Evolutionary conservation across 2,888 invertebrate species (phyloP).

Genomic region (Timema podura): DNA sequence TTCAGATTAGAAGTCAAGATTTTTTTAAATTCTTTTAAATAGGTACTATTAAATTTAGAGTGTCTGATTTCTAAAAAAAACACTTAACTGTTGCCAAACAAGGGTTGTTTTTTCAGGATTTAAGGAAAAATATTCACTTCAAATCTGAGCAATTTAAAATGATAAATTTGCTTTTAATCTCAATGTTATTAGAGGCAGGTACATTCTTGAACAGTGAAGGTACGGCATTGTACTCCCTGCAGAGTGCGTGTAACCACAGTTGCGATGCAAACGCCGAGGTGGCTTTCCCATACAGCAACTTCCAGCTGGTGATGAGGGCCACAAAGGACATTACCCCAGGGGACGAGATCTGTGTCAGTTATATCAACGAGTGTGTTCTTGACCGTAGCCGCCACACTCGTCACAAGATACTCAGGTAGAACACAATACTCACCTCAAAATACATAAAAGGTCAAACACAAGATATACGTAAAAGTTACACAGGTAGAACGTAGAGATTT

Average conservation of each 20-base stretch:
- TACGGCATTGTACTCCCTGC: conserved; percentile 79
- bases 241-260: conserved; percentile 89
- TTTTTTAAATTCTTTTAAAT: too few relatives aligned
- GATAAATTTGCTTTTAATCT: too few relatives aligned
- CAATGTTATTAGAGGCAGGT: conserved; percentile 48
- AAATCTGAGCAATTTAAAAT: too few relatives aligned
- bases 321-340: conserved; percentile 66
- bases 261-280: conserved; percentile 86
- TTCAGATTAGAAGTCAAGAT: too few relatives aligned
- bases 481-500: background rate
- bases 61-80: too few relatives aligned
- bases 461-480: background rate
- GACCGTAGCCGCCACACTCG: conserved; percentile 80
- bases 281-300: conserved; percentile 79
- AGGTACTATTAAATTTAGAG: too few relatives aligned
- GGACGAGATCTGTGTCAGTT: conserved; percentile 88
- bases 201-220: conserved; percentile 90
- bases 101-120: too few relatives aligned
- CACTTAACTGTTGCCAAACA: too few relatives aligned
- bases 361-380: conserved; percentile 80
- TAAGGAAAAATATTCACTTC: too few relatives aligned
- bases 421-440: background rate
- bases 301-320: conserved; percentile 68
- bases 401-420: conserved; percentile 64
- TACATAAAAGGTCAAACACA: background rate